Conservation (phyloP, 1,140 invertebrate genomes). For the Drosophila gunungcola region DNA sequence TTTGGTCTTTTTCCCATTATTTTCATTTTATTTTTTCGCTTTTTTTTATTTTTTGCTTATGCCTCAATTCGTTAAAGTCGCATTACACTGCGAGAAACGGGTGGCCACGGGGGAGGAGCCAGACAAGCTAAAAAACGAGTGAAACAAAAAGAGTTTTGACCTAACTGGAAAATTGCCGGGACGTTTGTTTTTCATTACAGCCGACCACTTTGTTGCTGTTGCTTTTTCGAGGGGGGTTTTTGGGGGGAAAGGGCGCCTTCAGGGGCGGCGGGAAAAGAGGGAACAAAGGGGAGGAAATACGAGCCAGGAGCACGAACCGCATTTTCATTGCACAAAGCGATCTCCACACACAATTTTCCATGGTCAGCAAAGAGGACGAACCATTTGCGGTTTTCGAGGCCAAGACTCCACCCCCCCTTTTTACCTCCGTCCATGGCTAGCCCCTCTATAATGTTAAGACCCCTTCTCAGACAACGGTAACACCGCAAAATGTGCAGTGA, state of each 20-base stretch:
- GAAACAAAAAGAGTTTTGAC: constrained; percentile 45
- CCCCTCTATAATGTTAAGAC: constrained; percentile 18
- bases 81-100: constrained; percentile 72
- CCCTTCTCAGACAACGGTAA: constrained; percentile 38
- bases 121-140: neutral
- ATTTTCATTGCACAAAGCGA: constrained; percentile 81
- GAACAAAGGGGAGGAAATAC: neutral
- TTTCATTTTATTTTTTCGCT: constrained; percentile 62
- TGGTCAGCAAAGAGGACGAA: constrained; percentile 49
- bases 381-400: constrained; percentile 72
- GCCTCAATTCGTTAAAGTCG: constrained; percentile 73
- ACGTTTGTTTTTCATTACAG: constrained; percentile 80
- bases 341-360: constrained; percentile 70
- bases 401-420: neutral
- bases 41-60: constrained; percentile 31
- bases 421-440: neutral
- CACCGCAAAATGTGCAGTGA: constrained; percentile 56
- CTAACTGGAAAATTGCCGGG: constrained; percentile 79
- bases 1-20: constrained; percentile 81
- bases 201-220: constrained; percentile 35
- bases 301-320: constrained; percentile 72
- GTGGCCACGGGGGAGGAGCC: constrained; percentile 4
- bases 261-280: neutral
- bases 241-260: neutral
- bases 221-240: neutral